These are phyloP conservation scores for Melanargia galathea DNA, from an alignment of 2,888 invertebrate species.

Conservation along the genomic window DNA sequence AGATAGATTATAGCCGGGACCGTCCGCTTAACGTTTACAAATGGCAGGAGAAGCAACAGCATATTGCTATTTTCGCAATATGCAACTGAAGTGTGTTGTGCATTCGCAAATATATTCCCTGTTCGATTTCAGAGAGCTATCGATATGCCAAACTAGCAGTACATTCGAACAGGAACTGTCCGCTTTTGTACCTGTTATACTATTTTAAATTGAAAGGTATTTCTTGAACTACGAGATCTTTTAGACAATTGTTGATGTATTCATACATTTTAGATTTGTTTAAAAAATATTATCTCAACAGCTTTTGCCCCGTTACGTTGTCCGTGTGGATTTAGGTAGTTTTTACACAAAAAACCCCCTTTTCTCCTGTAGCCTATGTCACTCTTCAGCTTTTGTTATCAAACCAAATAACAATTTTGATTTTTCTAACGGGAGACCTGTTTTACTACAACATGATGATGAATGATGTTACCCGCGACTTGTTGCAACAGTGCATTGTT, in stretches of 20 bases:
- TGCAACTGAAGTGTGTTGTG: constrained; percentile 24
- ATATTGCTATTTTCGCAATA: constrained; percentile 21
- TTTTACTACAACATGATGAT: too few species aligned
- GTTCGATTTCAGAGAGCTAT: constrained; percentile 18
- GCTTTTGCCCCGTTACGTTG: background rate
- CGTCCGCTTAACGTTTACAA: constrained; percentile 2
- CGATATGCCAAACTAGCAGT: constrained; percentile 8
- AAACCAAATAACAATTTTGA: too few species aligned
- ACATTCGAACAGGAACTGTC: constrained; percentile 8
- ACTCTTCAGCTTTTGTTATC: too few species aligned
- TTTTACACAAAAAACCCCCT: too few species aligned
- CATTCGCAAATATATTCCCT: constrained; percentile 20
- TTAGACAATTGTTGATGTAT: background rate
- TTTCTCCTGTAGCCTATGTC: too few species aligned
- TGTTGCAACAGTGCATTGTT: too few species aligned
- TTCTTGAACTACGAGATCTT: background rate
- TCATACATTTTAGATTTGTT: background rate
- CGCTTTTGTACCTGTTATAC: background rate
- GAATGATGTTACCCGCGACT: too few species aligned
- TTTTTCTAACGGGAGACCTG: too few species aligned
- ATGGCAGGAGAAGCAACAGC: constrained; percentile 10
- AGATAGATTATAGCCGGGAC: background rate
- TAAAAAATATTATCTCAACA: background rate
- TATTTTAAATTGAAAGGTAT: background rate
- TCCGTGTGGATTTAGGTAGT: too few species aligned